Base-by-base conservation (phyloP, 2,797 vertebrate species). In the Selene dorsalis region DNA sequence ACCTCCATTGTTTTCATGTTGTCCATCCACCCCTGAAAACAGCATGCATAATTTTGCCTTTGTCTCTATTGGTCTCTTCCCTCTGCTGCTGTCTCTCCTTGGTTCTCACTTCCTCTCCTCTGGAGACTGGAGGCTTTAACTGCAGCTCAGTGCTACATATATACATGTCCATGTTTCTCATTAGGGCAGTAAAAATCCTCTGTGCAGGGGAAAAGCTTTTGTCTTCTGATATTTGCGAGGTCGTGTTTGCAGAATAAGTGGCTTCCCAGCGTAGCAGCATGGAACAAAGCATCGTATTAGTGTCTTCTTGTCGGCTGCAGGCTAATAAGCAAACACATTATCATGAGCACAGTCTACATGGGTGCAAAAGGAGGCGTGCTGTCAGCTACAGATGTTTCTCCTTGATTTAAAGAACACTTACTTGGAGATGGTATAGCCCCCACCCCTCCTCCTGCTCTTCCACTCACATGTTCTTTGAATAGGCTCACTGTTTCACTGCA, bases 241-340 rank as follows among this genome's bases (percentile, higher is more conserved):
- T 63, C 24, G 56, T 58, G n/a, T 83, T 55, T 1, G 4, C 45
- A 58, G 11, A 67, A 61, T 47, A 50, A 69, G 48, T 24, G 26
- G 26, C 52, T 70, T 73, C 65, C 17, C 32, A 12, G 57, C 0
- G 9, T 45, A 73, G 20, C 70, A 50, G 69, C 66, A 3, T 43
- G 52, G 35, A 84, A 62, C 80, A 26, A 69, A 78, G 71, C 56
- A 10, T 50, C 16, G 6, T 32, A 59, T 79, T 63, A 79, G 65
- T 0, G 63, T 65, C 72, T 70, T 5, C 24, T 56, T 12, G 14
- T 39, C 14, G 38, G 68, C 79, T 53, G 70, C 63, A 10, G 85
- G 76, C 70, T 59, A 64, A 77, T 72, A 41, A 69, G 67, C 69
- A 64, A 82, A 79, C 50, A 47, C 38, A 2, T 10, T 0, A 2